Percentiles rank a stretch among this genome's conserved stretches.
These are phyloP conservation scores for Drosophila subsilvestris DNA, from an alignment of 2,888 invertebrate species.

Conservation along the genomic window DNA sequence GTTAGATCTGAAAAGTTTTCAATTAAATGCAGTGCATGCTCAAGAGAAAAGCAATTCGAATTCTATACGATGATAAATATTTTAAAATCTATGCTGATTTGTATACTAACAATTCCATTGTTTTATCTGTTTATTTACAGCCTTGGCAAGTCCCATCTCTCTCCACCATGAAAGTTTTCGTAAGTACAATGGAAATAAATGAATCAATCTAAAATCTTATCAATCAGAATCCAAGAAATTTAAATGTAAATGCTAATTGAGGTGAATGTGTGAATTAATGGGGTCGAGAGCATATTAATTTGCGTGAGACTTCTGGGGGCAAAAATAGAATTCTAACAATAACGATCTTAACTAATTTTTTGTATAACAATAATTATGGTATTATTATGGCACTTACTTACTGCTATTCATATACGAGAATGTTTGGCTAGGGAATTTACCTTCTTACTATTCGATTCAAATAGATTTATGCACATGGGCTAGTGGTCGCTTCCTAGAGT, in stretches of 20 bases:
- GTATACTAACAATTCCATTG: slow-evolving; percentile 30
- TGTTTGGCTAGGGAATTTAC: neutral
- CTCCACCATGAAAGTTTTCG: slow-evolving; percentile 85
- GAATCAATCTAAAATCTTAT: slow-evolving; percentile 11
- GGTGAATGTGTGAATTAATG: slow-evolving; percentile 41
- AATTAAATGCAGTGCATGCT: neutral
- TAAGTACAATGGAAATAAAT: slow-evolving; percentile 83
- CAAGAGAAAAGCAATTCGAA: neutral
- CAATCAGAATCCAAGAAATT: slow-evolving; percentile 12
- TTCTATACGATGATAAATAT: neutral
- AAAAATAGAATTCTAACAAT: slow-evolving; percentile 29
- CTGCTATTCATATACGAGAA: neutral
- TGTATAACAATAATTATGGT: neutral
- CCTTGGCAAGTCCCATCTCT: slow-evolving; percentile 64
- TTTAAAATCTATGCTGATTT: slow-evolving; percentile 8
- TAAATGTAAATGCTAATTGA: slow-evolving; percentile 20
- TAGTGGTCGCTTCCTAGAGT: slow-evolving; percentile 8
- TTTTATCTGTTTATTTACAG: slow-evolving; percentile 61
- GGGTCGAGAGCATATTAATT: slow-evolving; percentile 19
- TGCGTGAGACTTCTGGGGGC: slow-evolving; percentile 52
- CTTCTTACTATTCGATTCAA: slow-evolving; percentile 12
- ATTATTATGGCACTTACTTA: neutral
- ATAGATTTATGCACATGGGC: neutral
- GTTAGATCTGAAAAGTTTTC: neutral
- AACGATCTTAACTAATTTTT: slow-evolving; percentile 11